phyloP scores from a whole-genome alignment of 1,140 invertebrate genomes.

The Dendroctonus valens region DNA sequence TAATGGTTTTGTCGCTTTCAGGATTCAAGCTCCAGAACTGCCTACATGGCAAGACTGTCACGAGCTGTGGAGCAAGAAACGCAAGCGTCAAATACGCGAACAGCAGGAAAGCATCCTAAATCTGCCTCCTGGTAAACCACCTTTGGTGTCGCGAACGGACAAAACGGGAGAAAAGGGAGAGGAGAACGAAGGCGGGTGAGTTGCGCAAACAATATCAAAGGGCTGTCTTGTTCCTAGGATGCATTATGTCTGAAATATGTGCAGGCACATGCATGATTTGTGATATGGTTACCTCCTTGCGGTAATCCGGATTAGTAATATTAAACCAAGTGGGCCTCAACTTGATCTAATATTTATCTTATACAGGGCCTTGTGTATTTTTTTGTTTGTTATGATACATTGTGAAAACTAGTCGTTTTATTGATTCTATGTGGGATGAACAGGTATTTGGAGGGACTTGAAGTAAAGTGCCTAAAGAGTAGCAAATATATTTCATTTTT shows the following conservation, averaged over 20 bases:
- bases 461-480: no score
- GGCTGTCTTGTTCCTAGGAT: constrained; percentile 23
- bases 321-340: no score
- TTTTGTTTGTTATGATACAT: not conserved
- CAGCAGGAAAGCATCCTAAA: constrained; percentile 64
- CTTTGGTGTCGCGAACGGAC: constrained; percentile 42
- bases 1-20: constrained; percentile 50
- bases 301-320: no score
- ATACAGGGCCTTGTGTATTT: not conserved
- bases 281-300: not conserved
- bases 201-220: constrained; percentile 31
- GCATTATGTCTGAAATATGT: constrained; percentile 3
- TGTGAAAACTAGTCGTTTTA: not conserved
- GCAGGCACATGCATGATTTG: constrained; percentile 9
- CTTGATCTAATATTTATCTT: no score
- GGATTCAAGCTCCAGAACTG: constrained; percentile 78
- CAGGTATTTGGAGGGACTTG: no score
- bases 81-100: constrained; percentile 74
- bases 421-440: not conserved
- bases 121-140: constrained; percentile 50
- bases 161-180: constrained; percentile 51
- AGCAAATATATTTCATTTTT: no score
- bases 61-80: constrained; percentile 97
- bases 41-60: constrained; percentile 98
- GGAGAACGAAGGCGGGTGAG: constrained; percentile 60